Conservation (phyloP, 2,113 vertebrate species). For the Eleginops maclovinus region DNA sequence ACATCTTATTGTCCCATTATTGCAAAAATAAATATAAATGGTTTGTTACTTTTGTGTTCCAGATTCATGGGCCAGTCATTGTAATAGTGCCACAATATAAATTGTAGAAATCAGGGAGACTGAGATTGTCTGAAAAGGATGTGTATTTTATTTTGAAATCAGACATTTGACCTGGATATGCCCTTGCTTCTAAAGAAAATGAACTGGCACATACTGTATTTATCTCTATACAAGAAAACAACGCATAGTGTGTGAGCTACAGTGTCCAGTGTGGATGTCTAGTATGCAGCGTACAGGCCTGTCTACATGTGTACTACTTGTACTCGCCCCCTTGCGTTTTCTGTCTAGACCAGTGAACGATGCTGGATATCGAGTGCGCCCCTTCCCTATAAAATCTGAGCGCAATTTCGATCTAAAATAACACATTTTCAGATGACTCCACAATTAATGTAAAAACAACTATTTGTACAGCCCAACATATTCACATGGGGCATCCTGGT, state of each 20-base stretch:
- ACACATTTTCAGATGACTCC: too few species aligned
- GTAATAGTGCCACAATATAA: neutral
- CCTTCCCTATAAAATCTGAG: neutral
- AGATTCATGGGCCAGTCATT: neutral
- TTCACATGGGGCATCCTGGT: conserved; percentile 21
- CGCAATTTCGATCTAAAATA: neutral
- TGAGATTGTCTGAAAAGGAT: neutral
- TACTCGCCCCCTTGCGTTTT: conserved; percentile 23
- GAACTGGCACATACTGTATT: neutral
- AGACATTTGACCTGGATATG: neutral
- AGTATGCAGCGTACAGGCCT: conserved; percentile 49
- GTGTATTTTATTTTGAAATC: conserved; percentile 1
- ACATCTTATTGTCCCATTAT: neutral
- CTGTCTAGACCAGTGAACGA: conserved; percentile 48
- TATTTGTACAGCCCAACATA: neutral
- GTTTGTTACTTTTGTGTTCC: too few species aligned
- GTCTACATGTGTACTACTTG: conserved; percentile 6
- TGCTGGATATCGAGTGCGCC: conserved; percentile 13
- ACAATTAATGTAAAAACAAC: neutral
- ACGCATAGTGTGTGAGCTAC: neutral
- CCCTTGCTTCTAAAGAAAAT: neutral
- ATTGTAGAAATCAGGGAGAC: neutral
- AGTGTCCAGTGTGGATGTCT: neutral
- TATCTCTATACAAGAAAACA: neutral
- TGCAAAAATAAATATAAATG: neutral